Conservation (phyloP, 2,113 vertebrate species). For the Anser cygnoides region DNA sequence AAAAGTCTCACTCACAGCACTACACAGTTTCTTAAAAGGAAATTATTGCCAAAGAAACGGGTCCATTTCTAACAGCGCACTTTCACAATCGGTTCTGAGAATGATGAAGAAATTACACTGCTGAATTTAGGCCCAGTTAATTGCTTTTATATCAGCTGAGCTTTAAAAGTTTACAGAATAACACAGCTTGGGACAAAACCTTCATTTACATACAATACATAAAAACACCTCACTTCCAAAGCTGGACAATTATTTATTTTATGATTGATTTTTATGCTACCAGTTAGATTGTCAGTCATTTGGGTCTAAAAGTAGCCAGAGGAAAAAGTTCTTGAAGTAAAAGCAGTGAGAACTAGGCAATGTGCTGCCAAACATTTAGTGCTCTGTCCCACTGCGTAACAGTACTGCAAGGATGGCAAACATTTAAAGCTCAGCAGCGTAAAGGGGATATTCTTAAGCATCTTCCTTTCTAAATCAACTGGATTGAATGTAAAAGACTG, state of each 20-base stretch:
- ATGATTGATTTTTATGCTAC: neutral
- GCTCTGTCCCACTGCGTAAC: neutral
- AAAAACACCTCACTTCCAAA: neutral
- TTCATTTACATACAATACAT: accelerated
- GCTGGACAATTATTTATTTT: neutral
- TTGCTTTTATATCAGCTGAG: neutral
- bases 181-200: neutral
- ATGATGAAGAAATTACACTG: neutral
- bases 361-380: neutral
- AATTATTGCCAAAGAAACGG: neutral
- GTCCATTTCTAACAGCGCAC: neutral
- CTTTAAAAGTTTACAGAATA: neutral
- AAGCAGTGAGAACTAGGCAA: neutral
- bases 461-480: neutral
- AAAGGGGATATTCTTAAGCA: neutral
- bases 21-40: neutral
- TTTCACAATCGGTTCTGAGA: neutral
- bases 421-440: neutral
- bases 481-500: neutral
- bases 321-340: neutral
- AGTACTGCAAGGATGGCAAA: neutral
- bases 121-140: neutral
- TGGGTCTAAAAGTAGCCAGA: neutral
- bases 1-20: neutral
- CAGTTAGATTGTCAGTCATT: neutral